Evolutionary conservation across 2,797 vertebrate genomes (phyloP), one percentile per base, ranked within the genome.

Genomic region (Intellagama lesueurii): DNA sequence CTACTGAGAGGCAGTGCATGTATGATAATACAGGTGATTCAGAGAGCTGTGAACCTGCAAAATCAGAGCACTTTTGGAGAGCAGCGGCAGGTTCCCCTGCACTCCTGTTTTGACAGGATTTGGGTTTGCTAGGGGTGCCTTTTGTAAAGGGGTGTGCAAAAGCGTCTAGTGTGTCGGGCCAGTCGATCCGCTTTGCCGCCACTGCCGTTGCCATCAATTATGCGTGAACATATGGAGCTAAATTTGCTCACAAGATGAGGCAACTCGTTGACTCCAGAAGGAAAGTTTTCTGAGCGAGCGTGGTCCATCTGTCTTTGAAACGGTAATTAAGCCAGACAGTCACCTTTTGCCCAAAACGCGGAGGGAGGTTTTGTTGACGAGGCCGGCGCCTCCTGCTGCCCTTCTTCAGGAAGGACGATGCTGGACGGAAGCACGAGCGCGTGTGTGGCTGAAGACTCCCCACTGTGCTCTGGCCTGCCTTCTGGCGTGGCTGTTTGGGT

Each of bases 231-330:
- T 0, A 28, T 0, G 24, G 85, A 56, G 1, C 3, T 2, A 69
- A 89, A 47, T 78, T 68, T 72, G 93, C 92, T 91, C 77, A 66
- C 22, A 5, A 86, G 91, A 66, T 0, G 28, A 80, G 93, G 73
- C 24, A 0, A 24, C 90, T 86, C 12, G 0, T 0, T 87, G 92
- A 4, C 87, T 91, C 22, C 32, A 87, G 91, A 90, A 92, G 32
- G 92, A 49, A 70, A 93, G 64, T n/a, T 81, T 83, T 72, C 91
- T 88, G 66, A 73, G 91, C 91, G 84, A 81, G 88, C 89, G 90
- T 6, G 90, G 88, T 88, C 78, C 78, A 1, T 90, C 94, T 86
- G 81, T 85, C 91, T 91, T 70, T 40, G 76, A 79, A 91, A 90
- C 35, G 66, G 81, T 79, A 66, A 12, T 81, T 87, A 81, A 72